Evolutionary conservation across 2,888 invertebrate genomes (phyloP), one percentile per base, ranked within the genome.

Genomic region (Endotricha flammealis): DNA sequence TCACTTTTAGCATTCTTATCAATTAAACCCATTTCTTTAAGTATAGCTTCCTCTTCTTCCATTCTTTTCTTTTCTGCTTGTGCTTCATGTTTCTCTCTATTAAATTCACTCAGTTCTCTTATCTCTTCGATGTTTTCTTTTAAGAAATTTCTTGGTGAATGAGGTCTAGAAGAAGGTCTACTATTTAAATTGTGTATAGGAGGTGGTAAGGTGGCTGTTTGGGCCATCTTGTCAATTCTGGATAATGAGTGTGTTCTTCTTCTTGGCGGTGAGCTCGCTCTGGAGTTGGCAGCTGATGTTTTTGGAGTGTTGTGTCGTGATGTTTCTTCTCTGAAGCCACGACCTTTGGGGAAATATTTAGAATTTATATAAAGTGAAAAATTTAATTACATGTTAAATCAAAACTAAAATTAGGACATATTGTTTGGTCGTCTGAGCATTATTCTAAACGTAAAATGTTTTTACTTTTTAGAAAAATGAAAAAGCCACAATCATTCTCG

Each of bases 241-340:
- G 81, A 69, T 23, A 82, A 46, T 1, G 87, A 87, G 49, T 66
- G 75, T 4, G 83, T 80, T 58, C 83, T 66, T 66, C 79, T 73
- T 49, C 80, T 57, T 0, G 72, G 68, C 1, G 87, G 87, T 0
- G 87, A 86, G 40, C 55, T 78, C 13, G 79, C 63, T 60, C 85
- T 66, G 25, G 87, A 87, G 46, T 80, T 83, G 27, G 70, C 51
- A 23, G 78, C 73, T 30, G 85, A 83, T 17, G 80, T 76, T 52
- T 62, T 75, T 2, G 90, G 89, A 8, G 89, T 88, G 30, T 79
- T 88, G 42, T 89, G 88, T 7, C 89, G 78, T 3, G 90, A 89
- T 4, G 85, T 86, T 22, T 82, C 82, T 66, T 81, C 82, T 50
- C 80, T 67, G 44, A 80, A 91, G 78, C 62, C 90, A 77, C 60